A percentile compares a stretch with the other conserved stretches of the same genome.
Evolutionary conservation across 2,888 invertebrate genomes (phyloP).

Genomic region (Adineta ricciae): DNA sequence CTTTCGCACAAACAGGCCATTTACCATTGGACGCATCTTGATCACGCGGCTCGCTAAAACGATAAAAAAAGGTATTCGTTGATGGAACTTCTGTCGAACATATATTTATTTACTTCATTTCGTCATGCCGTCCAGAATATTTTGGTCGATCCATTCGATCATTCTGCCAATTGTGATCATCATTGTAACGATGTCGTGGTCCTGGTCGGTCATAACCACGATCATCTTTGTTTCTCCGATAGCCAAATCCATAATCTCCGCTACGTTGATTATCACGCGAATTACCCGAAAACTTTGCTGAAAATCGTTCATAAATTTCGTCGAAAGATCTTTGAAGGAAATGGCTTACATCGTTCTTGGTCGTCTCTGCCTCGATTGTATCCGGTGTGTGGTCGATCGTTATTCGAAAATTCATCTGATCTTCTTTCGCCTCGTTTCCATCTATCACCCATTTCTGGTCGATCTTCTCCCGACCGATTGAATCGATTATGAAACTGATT

Average conservation of each 20-base stretch:
- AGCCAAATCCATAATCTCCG: too few relatives aligned
- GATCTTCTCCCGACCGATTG: background rate
- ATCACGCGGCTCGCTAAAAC: too few relatives aligned
- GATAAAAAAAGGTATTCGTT: too few relatives aligned
- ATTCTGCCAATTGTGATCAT: slow-evolving; percentile 35
- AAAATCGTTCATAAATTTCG: too few relatives aligned
- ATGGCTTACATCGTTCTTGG: too few relatives aligned
- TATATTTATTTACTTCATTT: too few relatives aligned
- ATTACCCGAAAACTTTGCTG: background rate
- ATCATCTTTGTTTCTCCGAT: background rate
- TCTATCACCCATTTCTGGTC: background rate
- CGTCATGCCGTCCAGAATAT: background rate
- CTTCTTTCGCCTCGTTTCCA: background rate
- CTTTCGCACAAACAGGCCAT: too few relatives aligned
- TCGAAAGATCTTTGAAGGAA: too few relatives aligned
- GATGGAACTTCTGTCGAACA: too few relatives aligned
- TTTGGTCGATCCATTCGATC: background rate
- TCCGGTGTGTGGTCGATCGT: background rate
- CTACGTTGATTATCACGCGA: background rate
- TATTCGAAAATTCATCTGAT: background rate
- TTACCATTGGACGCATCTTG: too few relatives aligned
- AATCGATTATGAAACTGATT: background rate
- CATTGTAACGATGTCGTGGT: background rate
- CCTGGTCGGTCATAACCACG: too few relatives aligned
- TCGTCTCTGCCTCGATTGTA: too few relatives aligned